Percentiles rank a stretch among this genome's conserved stretches.
Conservation (phyloP, 2,797 vertebrate species). For the Galago senegalensis region DNA sequence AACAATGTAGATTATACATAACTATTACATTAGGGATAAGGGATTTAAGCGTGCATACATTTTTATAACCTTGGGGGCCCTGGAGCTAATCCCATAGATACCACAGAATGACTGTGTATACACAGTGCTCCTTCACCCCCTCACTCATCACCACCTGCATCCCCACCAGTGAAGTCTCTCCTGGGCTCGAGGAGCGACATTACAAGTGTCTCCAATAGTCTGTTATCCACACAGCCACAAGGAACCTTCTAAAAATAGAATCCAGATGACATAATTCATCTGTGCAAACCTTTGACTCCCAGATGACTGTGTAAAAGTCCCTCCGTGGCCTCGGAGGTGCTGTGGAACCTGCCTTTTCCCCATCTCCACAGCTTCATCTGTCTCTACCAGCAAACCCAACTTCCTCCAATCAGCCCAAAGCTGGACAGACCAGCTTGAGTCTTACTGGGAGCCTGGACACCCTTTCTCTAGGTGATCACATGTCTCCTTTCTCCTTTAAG, state of each 20-base stretch:
- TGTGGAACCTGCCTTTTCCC: not conserved
- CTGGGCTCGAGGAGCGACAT: not conserved
- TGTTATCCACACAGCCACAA: not conserved
- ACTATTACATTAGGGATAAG: not conserved
- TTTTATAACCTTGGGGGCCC: not conserved
- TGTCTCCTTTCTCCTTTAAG: not conserved
- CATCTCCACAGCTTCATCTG: not conserved
- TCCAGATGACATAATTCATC: no score
- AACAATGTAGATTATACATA: not conserved
- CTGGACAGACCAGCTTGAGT: rapidly evolving
- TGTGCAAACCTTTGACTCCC: not conserved
- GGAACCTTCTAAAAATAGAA: not conserved
- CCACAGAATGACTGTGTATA: not conserved
- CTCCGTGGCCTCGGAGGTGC: not conserved
- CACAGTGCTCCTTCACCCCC: not conserved
- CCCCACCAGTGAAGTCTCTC: not conserved
- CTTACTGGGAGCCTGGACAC: not conserved
- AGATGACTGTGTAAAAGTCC: not conserved
- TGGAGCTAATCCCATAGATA: not conserved
- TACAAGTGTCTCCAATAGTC: not conserved
- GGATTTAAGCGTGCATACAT: not conserved
- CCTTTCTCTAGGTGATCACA: rapidly evolving
- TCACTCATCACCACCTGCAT: no score
- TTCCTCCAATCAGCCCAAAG: not conserved
- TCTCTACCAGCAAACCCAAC: not conserved